Base-by-base conservation (phyloP, 1,140 invertebrate species). In the Drosophila kanapiae region DNA sequence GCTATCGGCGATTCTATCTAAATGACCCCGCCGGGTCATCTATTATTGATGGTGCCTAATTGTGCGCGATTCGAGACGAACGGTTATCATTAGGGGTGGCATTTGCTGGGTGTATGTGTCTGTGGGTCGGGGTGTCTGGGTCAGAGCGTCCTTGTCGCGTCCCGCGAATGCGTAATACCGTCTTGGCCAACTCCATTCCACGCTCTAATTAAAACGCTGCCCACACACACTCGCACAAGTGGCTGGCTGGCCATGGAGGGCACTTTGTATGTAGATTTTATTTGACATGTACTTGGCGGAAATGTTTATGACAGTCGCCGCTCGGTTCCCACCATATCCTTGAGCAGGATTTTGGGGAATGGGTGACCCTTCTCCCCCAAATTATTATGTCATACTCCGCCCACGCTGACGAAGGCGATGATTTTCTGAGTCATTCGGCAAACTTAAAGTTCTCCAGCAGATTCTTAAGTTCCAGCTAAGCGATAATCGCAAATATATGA, bases 361-460 rank as follows among this genome's bases (percentile, higher is more conserved):
- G 69, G 51, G 53, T 48, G 58, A 42, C 42, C 23, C 7, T 6
- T 31, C 31, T n/a, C 23, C 11, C 13, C 16, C 18, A 67, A 68
- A 83, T 80, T 88, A 88, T 84, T 88, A 87, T 83, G 83, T 88
- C 83, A 87, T 88, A 77, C 56, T 71, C 71, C 65, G 65, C 69
- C 78, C 31, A 51, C 14, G 64, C 43, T 74, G 48, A n/a, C 43
- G 45, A 74, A 70, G 62, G 54, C 74, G 62, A 47, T 58, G 40
- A 38, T 40, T 18, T 65, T 68, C 48, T 77, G 47, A 60, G 37
- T 57, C 61, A 84, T 67, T 47, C 61, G 31, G 60, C 47, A 54
- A 54, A 40, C 40, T 49, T 56, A 29, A 54, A 76, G 48, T 58
- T n/a, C 16, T 31, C 1, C 1, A 29, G 31, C 27, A 16, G 38